These are phyloP conservation scores for Scaptomyza montana DNA, from an alignment of 1,140 invertebrate genomes.

Conservation along the genomic window DNA sequence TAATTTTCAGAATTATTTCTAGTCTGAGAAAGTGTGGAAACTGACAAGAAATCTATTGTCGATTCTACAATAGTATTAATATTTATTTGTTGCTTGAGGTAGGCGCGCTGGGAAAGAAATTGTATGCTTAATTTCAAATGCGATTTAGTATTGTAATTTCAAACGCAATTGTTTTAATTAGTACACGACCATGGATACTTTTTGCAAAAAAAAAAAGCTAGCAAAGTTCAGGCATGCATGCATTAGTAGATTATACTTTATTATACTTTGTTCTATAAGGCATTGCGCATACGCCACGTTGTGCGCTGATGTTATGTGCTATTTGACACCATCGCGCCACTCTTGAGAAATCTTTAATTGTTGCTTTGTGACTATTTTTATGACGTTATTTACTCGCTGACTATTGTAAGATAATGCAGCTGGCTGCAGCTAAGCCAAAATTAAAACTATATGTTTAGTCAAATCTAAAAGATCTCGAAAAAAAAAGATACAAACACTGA, in stretches of 20 bases:
- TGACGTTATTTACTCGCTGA: neutral
- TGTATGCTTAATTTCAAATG: neutral
- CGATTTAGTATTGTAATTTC: neutral
- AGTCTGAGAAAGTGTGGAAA: too few relatives aligned
- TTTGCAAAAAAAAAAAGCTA: neutral
- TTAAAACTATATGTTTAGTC: neutral
- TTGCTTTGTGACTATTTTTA: neutral
- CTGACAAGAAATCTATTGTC: too few relatives aligned
- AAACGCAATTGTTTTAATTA: neutral
- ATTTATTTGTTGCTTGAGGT: too few relatives aligned
- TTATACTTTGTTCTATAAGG: too few relatives aligned
- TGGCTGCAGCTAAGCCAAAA: conserved; percentile 12
- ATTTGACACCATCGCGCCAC: conserved; percentile 19
- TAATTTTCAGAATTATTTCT: too few relatives aligned
- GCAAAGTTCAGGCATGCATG: conserved; percentile 6
- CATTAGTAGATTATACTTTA: neutral
- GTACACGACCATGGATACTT: neutral
- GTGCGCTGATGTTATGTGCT: neutral
- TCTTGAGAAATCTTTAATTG: neutral
- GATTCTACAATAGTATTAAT: too few relatives aligned
- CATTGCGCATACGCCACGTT: conserved; percentile 34
- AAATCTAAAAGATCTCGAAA: neutral
- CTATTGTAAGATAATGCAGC: neutral
- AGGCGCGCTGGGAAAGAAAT: too few relatives aligned
- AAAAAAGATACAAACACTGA: neutral